Evolutionary conservation across 2,888 invertebrate species (phyloP), one percentile per base, ranked within the genome.

Genomic region (Antheraea assamensis): DNA sequence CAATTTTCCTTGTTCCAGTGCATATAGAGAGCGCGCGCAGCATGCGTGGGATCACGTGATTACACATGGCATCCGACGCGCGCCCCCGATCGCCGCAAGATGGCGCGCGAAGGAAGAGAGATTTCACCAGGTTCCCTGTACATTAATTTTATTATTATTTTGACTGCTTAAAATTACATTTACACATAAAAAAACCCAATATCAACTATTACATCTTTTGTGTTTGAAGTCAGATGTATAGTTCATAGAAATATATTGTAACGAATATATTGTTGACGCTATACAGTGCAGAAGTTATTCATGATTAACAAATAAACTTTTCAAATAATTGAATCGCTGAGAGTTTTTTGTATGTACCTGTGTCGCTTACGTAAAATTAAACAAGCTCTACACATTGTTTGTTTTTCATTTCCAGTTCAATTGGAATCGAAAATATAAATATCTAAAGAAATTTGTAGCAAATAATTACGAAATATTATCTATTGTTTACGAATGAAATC

Each of bases 81-180:
- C 91, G 92, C 84, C 80, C 92, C 76, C 88, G 89, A 74, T 91
- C 92, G 76, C 92, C 92, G 83, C 90, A 89, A 89, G 92, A 93
- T 91, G 93, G 92, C 92, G 89, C 91, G 85, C 88, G 93, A 87
- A 90, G 90, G 81, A 87, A 92, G 86, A 89, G 91, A 80, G 91
- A 92, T 77, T 85, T 88, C 90, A 80, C 86, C 90, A 92, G 92
- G 93, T 92, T 84, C 84, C 82, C 85, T 87, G 86, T 88, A 86
- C 87, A 74, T 72, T 21, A 31, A 27, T 78, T 78, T 74, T 77
- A 76, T 76, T 74, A 71, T 71, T 68, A 75, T 75, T 74, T 61
- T 68, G 21, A 17, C 35, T 24, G 8, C 7, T 31, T 35, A 24
- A 24, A 24, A 71, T 71, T 47, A 17, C 17, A 27, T 17, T 64